Percentiles rank a stretch among this genome's conserved stretches.
These are phyloP conservation scores for Oryzias woworae DNA, from an alignment of 2,113 vertebrate species.

Conservation along the genomic window DNA sequence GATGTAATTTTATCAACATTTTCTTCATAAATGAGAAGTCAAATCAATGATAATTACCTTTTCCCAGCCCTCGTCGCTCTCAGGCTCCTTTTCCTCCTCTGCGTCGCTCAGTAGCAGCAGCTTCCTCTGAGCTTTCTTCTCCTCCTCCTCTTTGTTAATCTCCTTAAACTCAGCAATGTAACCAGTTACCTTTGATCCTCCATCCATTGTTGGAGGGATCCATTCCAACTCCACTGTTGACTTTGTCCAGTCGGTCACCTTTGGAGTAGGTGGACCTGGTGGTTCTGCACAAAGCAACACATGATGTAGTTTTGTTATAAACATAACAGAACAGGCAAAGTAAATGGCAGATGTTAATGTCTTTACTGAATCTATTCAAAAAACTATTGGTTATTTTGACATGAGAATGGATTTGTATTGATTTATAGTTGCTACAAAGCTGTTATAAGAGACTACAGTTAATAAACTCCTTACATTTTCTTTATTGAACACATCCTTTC, in stretches of 20 bases:
- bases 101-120: constrained; percentile 42
- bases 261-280: constrained; percentile 91
- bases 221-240: constrained; percentile 96
- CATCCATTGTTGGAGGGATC: constrained; percentile 88
- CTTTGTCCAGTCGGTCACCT: constrained; percentile 95
- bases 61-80: constrained; percentile 82
- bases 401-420: no score
- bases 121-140: constrained; percentile 73
- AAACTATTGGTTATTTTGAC: no score
- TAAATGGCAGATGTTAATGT: no score
- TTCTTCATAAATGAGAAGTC: background rate
- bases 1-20: background rate
- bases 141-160: constrained; percentile 78
- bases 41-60: constrained; percentile 69
- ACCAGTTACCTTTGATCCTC: constrained; percentile 93
- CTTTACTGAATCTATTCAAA: no score
- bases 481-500: no score
- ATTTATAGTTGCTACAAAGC: no score
- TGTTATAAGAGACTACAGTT: no score
- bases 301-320: no score
- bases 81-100: constrained; percentile 56
- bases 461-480: no score
- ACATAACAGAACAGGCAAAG: no score
- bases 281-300: constrained; percentile 78
- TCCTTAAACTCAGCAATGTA: constrained; percentile 96